Conservation (phyloP, 2,888 invertebrate species). For the Junonia oenone region DNA sequence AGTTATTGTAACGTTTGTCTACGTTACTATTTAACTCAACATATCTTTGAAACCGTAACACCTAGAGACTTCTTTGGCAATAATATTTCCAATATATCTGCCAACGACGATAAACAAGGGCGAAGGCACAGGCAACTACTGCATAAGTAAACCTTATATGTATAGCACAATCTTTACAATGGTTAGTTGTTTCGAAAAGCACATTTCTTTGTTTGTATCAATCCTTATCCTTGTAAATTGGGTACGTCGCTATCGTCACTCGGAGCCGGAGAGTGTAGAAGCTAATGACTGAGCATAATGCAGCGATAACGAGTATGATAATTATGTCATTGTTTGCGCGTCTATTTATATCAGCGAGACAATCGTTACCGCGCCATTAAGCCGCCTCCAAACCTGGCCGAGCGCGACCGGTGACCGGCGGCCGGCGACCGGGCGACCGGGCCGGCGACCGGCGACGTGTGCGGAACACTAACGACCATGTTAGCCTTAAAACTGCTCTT, state of each 20-base stretch:
- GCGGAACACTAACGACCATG: neutral
- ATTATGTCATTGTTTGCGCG: constrained; percentile 14
- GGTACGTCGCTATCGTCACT: neutral
- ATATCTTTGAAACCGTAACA: too few species aligned
- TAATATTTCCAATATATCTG: too few species aligned
- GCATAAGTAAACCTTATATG: neutral
- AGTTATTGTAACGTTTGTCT: too few species aligned
- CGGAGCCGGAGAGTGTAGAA: neutral
- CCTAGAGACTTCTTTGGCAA: too few species aligned
- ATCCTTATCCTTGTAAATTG: neutral
- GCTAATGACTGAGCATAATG: constrained; percentile 1
- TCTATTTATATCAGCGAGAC: constrained; percentile 16
- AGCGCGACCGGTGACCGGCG: neutral
- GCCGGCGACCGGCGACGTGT: neutral
- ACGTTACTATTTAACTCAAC: too few species aligned
- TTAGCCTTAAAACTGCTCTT: neutral
- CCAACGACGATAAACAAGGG: too few species aligned
- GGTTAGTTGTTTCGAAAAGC: neutral
- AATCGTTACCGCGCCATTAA: constrained; percentile 8
- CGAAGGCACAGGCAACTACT: too few species aligned
- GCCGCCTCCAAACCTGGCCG: neutral
- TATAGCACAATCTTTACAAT: neutral
- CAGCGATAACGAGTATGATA: constrained; percentile 14
- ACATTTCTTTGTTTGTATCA: neutral
- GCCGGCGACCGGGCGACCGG: neutral